A percentile compares a stretch with the other conserved stretches of the same genome.
Evolutionary conservation across 92 coral and sea anemone species (phyloP).

Genomic region (Heliopora coerulea): DNA sequence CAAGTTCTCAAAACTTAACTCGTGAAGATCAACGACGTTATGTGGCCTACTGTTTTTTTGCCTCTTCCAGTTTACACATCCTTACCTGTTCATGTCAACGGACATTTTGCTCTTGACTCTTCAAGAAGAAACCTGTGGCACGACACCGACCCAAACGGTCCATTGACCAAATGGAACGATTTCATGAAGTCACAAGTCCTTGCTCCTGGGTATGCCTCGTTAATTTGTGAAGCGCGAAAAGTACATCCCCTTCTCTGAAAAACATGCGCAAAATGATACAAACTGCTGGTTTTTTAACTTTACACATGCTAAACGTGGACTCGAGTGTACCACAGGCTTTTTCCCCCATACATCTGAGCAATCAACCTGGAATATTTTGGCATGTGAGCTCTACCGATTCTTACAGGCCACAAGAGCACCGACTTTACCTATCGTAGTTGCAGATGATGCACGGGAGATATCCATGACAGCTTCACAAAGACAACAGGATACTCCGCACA

Average conservation of each 20-base stretch:
- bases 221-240: slow-evolving; percentile 58
- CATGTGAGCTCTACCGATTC: slow-evolving; percentile 57
- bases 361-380: slow-evolving; percentile 75
- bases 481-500: slow-evolving; percentile 9
- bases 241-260: slow-evolving; percentile 39
- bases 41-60: slow-evolving; percentile 72
- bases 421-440: slow-evolving; percentile 71
- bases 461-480: slow-evolving; percentile 32
- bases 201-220: slow-evolving; percentile 78
- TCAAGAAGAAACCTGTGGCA: slow-evolving; percentile 73
- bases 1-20: neutral
- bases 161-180: slow-evolving; percentile 72
- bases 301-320: slow-evolving; percentile 67
- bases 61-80: slow-evolving; percentile 65
- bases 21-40: neutral
- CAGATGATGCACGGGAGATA: slow-evolving; percentile 48
- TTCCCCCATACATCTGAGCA: slow-evolving; percentile 72
- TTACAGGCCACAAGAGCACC: slow-evolving; percentile 56
- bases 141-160: slow-evolving; percentile 49
- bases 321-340: slow-evolving; percentile 76
- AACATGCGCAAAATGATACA: slow-evolving; percentile 61
- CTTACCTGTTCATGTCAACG: slow-evolving; percentile 76
- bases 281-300: slow-evolving; percentile 63
- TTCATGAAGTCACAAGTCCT: slow-evolving; percentile 66
- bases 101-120: slow-evolving; percentile 73